These are phyloP conservation scores for Tretioscincus oriximinensis DNA, from an alignment of 2,113 vertebrate species.

Conservation along the genomic window DNA sequence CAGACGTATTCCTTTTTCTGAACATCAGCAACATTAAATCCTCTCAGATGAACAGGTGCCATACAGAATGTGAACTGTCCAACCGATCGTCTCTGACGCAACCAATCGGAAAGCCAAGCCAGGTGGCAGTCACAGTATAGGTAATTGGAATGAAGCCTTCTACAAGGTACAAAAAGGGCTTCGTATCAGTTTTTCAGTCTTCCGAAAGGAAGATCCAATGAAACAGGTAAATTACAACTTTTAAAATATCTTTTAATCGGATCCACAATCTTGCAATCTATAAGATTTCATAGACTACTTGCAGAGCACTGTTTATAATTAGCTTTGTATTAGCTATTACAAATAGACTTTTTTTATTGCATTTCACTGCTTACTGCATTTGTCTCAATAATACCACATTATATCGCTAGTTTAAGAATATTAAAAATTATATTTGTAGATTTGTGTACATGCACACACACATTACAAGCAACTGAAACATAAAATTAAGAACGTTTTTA, in stretches of 20 bases:
- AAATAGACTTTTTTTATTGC: too few relatives aligned
- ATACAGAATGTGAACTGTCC: conserved; percentile 98
- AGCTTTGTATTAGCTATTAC: too few relatives aligned
- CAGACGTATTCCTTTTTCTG: conserved; percentile 97
- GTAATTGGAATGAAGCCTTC: conserved; percentile 95
- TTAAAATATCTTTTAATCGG: not conserved
- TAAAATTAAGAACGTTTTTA: not conserved
- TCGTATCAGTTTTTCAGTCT: accelerated
- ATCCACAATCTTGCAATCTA: not conserved
- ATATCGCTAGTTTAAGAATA: too few relatives aligned
- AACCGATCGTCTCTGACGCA: conserved; percentile 87
- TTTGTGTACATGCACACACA: too few relatives aligned
- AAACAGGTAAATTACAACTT: not conserved
- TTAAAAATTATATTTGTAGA: too few relatives aligned
- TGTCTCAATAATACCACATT: too few relatives aligned
- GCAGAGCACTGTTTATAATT: not conserved
- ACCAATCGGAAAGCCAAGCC: conserved; percentile 97
- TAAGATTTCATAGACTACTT: not conserved
- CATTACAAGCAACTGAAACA: not conserved
- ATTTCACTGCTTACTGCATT: too few relatives aligned
- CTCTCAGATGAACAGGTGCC: conserved; percentile 90
- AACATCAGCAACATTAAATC: conserved; percentile 93
- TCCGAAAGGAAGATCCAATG: not conserved
- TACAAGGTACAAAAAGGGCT: conserved; percentile 55
- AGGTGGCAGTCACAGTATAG: conserved; percentile 97